Base-by-base conservation (phyloP, 1,140 invertebrate genomes). In the Colletes latitarsis region DNA sequence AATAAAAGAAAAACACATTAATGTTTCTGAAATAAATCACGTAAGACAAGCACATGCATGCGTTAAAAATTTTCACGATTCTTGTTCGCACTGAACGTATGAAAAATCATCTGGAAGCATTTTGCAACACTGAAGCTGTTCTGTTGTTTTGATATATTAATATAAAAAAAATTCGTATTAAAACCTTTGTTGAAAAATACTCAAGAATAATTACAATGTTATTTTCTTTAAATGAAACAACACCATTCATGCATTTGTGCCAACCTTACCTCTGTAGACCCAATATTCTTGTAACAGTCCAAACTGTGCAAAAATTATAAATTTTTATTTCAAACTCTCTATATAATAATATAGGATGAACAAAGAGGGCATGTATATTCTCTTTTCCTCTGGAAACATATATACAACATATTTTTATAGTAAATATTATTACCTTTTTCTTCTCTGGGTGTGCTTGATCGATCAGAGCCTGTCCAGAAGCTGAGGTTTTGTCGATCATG, bases 401-500 rank as follows among this genome's bases (percentile, higher is more conserved):
- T 43, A 19, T 8, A 17, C n/a, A n/a, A 8, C 17, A 14, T n/a
- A 53, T 17, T 43, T 49, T 21, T 15, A n/a, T 58, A n/a, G 8
- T 55, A n/a, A 1, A 9, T 43, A 52, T 55, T 14, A 5, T 82
- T 86, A 97, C 96, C 94, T 96, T 96, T 75, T 95, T 94, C 39
- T 93, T 94, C 90, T 98, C 96, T 0, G 97, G 97, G 93, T 98
- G 97, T 63, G 95, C 93, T 87, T 96, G 95, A 57, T 95, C 94
- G 41, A 97, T 94, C 3, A 98, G 93, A 4, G 94, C 89, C 80
- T 96, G 94, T 0, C 97, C 97, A 12, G 95, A 95, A 60, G 94
- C 94, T n/a, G 98, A 88, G 30, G 96, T 96, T 85, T 97, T 96
- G 72, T 97, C 96, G 75, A 99, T 97, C 92, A 96, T 95, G 15